Evolutionary conservation across 2,113 vertebrate genomes (phyloP).

Genomic region (Albula goreensis): DNA sequence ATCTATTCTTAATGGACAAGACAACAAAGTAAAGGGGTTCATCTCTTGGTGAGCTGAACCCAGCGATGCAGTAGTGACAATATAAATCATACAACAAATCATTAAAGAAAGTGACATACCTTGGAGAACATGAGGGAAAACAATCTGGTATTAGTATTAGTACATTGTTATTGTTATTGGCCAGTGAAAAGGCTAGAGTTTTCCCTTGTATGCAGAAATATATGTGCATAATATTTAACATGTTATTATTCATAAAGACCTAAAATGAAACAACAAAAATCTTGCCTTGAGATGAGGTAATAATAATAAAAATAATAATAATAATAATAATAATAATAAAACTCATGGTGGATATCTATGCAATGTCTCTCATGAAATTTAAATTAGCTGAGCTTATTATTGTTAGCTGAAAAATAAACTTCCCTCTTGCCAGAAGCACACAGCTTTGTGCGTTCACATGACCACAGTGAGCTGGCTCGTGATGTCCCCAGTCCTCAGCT

Average conservation of each 20-base stretch:
- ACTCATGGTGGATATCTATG: background rate
- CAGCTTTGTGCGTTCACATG: conserved; percentile 8
- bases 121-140: background rate
- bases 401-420: conserved; percentile 6
- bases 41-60: background rate
- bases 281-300: too few relatives aligned
- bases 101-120: background rate
- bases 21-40: conserved; percentile 8
- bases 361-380: background rate
- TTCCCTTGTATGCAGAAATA: background rate
- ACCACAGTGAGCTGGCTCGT: background rate
- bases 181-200: background rate
- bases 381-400: background rate
- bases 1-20: background rate
- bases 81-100: background rate
- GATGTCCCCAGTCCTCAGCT: background rate
- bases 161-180: background rate
- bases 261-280: background rate
- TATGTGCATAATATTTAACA: background rate
- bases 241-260: background rate
- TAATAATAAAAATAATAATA: background rate
- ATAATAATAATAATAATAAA: background rate
- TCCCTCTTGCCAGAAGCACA: background rate
- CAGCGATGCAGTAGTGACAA: background rate
- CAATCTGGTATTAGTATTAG: background rate